Evolutionary conservation across 1,140 invertebrate species (phyloP), one percentile per base, ranked within the genome.

Genomic region (Argopecten irradians): DNA sequence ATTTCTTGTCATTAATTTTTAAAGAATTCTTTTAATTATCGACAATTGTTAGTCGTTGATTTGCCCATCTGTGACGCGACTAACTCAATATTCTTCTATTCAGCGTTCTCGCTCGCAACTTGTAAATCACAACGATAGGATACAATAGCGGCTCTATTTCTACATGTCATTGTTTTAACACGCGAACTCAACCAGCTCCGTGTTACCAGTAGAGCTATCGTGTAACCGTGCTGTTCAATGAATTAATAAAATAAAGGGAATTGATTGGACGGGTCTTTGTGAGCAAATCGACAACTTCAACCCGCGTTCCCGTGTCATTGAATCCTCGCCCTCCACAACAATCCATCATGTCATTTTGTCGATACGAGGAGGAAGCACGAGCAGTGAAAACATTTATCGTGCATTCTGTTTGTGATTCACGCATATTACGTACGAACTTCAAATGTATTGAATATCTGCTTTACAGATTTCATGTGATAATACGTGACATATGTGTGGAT

Each of bases 1-100:
- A 71, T 71, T 71, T 71, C 55, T n/a, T 71, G 55, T 71, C 55
- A 71, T 71, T 71, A 71, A 71, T 71, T 71, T 71, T 71, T 71
- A 71, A 71, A 71, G 55, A 71, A 71, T 71, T 71, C 55, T 71
- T 71, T 46, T 71, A 71, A 71, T 71, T 71, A 28, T 71, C 55
- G 55, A 71, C 55, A 71, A 71, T 28, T 28, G 55, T 71, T 22
- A 71, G 55, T 28, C 55, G 55, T n/a, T 71, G 8, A 5, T 71
- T 22, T 28, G 55, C 14, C 55, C 55, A 71, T 71, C 55, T 71
- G 55, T 71, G 55, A n/a, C 55, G 55, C 55, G 55, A 71, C 55
- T 71, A 71, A 71, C 55, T 71, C 55, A n/a, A 71, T 71, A 71
- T 7, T 11, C 8, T 28, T 71, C 55, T 71, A 71, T 71, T 71